Conservation (phyloP, 2,113 vertebrate species). For the Notiomystis cincta region DNA sequence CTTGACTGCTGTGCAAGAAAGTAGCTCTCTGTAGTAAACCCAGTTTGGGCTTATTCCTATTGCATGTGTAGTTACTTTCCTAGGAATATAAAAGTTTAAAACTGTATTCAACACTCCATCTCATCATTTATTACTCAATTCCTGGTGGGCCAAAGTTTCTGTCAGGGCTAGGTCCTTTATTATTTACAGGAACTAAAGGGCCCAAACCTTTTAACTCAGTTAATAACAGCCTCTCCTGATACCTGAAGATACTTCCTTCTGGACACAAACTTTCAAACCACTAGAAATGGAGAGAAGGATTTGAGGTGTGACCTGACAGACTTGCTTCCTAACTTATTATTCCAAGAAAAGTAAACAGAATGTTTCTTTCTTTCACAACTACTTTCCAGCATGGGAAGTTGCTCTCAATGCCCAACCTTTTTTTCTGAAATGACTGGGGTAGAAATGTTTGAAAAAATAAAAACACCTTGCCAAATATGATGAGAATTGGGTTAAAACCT, state of each 20-base stretch:
- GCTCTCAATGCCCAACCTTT: background rate
- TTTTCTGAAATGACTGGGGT: background rate
- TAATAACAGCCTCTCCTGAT: background rate
- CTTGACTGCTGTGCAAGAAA: background rate
- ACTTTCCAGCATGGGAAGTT: background rate
- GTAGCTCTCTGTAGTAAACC: background rate
- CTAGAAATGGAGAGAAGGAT: background rate
- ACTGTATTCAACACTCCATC: background rate
- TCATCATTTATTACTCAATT: background rate
- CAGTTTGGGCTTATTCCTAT: background rate
- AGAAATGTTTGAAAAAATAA: background rate
- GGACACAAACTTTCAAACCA: background rate
- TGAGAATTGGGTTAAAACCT: background rate
- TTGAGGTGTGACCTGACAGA: background rate
- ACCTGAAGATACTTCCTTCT: background rate
- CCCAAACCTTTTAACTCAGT: background rate
- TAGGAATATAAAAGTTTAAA: background rate
- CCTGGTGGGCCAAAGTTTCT: background rate
- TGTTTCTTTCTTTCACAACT: background rate
- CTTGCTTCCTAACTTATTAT: background rate
- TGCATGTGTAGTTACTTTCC: background rate
- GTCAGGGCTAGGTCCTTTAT: background rate
- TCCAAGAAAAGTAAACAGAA: background rate
- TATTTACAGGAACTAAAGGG: background rate
- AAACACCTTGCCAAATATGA: background rate